A percentile compares a stretch with the other conserved stretches of the same genome.
Conservation (phyloP, 2,888 invertebrate species). For the Glyphotaelius pellucidus region DNA sequence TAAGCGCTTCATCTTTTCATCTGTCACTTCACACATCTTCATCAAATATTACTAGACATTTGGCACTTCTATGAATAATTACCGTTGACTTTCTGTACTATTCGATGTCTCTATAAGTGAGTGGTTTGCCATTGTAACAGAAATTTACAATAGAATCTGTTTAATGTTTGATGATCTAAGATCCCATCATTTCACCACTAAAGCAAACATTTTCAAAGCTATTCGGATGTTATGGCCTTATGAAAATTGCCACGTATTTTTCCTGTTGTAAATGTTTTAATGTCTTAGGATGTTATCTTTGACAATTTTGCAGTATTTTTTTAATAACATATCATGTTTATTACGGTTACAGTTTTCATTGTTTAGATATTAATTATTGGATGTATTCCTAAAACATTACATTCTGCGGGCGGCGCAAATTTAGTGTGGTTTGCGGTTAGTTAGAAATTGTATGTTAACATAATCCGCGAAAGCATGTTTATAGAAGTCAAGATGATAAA, state of each 20-base stretch:
- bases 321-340: neutral
- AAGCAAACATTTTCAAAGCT: neutral
- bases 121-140: neutral
- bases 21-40: neutral
- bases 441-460: neutral
- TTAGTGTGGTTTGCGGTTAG: neutral
- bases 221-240: neutral
- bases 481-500: too few relatives aligned
- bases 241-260: neutral
- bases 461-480: too few relatives aligned
- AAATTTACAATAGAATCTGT: neutral
- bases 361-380: neutral
- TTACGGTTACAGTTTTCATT: neutral
- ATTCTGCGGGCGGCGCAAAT: neutral
- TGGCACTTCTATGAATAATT: neutral
- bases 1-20: neutral
- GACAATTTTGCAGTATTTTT: neutral
- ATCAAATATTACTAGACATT: neutral
- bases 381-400: too few relatives aligned
- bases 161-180: neutral
- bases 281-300: neutral
- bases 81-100: neutral
- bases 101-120: neutral
- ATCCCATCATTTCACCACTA: neutral
- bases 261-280: neutral